Evolutionary conservation across 92 coral and sea anemone species (phyloP).

Genomic region (Bergia puertoricense): DNA sequence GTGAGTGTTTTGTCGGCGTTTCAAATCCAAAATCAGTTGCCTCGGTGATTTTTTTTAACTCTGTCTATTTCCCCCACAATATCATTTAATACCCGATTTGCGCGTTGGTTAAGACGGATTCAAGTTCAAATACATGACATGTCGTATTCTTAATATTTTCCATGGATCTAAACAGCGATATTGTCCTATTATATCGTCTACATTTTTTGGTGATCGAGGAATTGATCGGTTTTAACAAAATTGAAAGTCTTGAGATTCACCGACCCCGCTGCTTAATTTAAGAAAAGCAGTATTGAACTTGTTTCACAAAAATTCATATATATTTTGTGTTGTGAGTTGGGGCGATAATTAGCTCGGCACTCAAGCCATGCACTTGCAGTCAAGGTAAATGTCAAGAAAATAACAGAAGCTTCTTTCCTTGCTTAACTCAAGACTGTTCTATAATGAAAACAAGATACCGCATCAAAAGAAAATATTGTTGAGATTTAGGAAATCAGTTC

Average conservation of each 20-base stretch:
- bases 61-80: background rate
- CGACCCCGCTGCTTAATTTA: background rate
- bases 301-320: background rate
- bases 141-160: background rate
- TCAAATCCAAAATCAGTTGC: background rate
- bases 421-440: background rate
- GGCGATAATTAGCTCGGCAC: background rate
- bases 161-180: background rate
- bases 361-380: background rate
- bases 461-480: slow-evolving; percentile 17
- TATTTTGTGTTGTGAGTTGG: background rate
- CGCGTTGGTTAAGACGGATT: background rate
- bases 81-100: background rate
- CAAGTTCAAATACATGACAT: background rate
- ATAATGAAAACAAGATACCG: background rate
- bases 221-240: background rate
- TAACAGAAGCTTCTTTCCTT: background rate
- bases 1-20: background rate
- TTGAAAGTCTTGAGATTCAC: background rate
- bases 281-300: background rate
- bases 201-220: background rate
- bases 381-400: background rate
- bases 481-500: slow-evolving; percentile 21
- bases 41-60: background rate
- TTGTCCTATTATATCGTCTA: background rate